Evolutionary conservation across 2,113 vertebrate species (phyloP).

Genomic region (Otocyon megalotis): DNA sequence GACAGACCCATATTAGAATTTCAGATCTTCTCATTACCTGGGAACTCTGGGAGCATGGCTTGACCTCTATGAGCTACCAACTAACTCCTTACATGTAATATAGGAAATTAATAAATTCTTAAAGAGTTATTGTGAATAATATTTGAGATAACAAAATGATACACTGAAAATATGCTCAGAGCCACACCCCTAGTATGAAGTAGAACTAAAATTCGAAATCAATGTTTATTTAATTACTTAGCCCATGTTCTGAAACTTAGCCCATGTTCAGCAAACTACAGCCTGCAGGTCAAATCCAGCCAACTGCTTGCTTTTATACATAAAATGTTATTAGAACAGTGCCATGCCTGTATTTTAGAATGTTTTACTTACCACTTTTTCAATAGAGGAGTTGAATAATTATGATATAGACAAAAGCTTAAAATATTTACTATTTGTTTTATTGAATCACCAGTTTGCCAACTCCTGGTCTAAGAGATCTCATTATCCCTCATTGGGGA

Average conservation of each 20-base stretch:
- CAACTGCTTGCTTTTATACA: neutral
- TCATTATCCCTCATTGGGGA: neutral
- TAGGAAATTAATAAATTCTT: neutral
- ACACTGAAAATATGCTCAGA: neutral
- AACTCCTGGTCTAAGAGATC: neutral
- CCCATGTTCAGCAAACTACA: neutral
- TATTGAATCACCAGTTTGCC: neutral
- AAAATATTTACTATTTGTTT: neutral
- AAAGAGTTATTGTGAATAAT: neutral
- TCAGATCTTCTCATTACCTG: neutral
- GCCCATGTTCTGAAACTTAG: neutral
- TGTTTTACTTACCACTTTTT: neutral
- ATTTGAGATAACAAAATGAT: neutral
- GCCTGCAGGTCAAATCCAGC: neutral
- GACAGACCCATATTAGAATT: neutral
- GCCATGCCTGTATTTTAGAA: neutral
- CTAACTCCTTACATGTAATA: neutral
- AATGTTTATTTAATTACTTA: neutral
- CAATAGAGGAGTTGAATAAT: neutral
- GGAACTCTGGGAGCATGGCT: neutral
- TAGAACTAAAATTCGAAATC: neutral
- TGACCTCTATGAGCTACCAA: neutral
- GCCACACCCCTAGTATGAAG: neutral
- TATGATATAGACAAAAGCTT: neutral
- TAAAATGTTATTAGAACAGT: neutral